Evolutionary conservation across 2,797 vertebrate species (phyloP), one percentile per base, ranked within the genome.

Genomic region (Falco naumanni): DNA sequence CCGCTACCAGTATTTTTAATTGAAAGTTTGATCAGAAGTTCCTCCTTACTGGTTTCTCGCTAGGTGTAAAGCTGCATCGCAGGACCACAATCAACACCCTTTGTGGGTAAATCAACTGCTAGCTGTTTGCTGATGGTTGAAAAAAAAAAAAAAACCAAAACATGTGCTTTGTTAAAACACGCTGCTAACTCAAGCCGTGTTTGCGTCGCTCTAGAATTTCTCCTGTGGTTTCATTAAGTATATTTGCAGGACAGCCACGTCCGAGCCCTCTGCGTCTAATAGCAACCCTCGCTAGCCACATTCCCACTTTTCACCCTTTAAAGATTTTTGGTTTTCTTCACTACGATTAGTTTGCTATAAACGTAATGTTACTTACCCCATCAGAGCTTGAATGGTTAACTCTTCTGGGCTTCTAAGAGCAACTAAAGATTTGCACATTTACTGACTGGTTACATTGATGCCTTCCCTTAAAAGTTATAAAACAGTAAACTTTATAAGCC

Each of bases 401-500:
- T 98, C 97, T 97, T 98, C 98, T 98, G 98, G 98, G 98, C 98
- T 94, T 98, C 98, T 97, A 98, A 98, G 95, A 97, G 98, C 98
- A 98, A 98, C 98, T 98, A 98, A 98, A 98, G 98, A 98, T 98
- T 97, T 98, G 98, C 97, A 98, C 98, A 98, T 98, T 98, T 98
- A 98, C 98, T 97, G 97, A 97, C 98, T 97, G 97, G 97, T 98
- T 98, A 98, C 98, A 98, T 97, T 98, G 98, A 98, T 98, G 97
- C 97, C 98, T 98, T 97, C 98, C 98, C 98, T 98, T 98, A 98
- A 98, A 98, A 99, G 98, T 99, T 99, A 98, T 98, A 98, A 98
- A 98, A 98, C 98, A 98, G 98, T 99, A 99, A 99, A 99, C 98
- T 99, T 99, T 99, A 99, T 99, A 99, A 99, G 98, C 98, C 98